Conservation (phyloP, 2,888 invertebrate genomes). For the Agrypnus murinus region DNA sequence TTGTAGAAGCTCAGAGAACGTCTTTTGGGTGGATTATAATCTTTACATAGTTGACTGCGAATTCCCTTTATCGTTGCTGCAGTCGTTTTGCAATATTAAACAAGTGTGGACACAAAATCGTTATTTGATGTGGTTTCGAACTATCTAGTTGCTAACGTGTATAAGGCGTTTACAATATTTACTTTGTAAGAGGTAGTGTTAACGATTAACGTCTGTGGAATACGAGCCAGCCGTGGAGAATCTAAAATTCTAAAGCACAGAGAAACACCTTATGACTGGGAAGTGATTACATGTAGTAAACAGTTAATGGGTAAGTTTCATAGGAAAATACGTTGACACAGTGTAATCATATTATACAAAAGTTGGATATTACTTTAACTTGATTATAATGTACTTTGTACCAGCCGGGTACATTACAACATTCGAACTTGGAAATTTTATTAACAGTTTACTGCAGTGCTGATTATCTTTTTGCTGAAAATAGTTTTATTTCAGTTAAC, state of each 20-base stretch:
- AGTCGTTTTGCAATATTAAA: conserved; percentile 33
- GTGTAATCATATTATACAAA: neutral
- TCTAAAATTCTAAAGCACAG: too few relatives aligned
- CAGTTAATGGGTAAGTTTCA: conserved; percentile 11
- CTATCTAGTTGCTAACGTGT: conserved; percentile 14
- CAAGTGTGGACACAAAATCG: conserved; percentile 32
- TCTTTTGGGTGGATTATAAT: conserved; percentile 33
- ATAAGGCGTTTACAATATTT: too few relatives aligned
- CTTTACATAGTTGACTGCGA: conserved; percentile 24
- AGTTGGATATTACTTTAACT: conserved; percentile 11
- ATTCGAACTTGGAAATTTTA: neutral
- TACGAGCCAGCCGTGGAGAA: too few relatives aligned
- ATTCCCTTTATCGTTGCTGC: conserved; percentile 24
- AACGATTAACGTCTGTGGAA: too few relatives aligned
- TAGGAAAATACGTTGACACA: conserved; percentile 6
- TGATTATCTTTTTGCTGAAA: too few relatives aligned
- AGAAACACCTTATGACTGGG: too few relatives aligned
- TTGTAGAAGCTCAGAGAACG: conserved; percentile 30
- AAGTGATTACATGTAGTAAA: too few relatives aligned
- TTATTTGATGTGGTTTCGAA: conserved; percentile 27
- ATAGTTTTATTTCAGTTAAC: too few relatives aligned
- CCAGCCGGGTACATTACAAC: neutral
- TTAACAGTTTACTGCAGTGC: too few relatives aligned
- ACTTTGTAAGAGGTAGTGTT: too few relatives aligned
- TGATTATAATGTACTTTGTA: neutral